phyloP scores from a whole-genome alignment of 1,140 invertebrate species.

The Adelges cooleyi region DNA sequence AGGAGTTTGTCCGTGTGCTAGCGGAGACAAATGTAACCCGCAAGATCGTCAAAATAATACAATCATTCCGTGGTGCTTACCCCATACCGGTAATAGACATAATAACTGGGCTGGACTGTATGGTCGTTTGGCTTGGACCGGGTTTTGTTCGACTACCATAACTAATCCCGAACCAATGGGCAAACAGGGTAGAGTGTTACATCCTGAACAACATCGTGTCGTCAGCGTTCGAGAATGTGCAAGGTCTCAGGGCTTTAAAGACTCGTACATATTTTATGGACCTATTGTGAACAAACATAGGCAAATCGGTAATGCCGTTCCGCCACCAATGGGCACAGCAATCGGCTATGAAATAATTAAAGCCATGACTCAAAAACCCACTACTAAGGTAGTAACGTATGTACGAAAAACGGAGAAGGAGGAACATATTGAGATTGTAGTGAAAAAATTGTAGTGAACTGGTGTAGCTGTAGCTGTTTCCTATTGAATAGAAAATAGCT shows the following conservation, averaged over 20 bases:
- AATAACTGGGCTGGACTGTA: conserved; percentile 70
- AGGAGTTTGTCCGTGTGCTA: conserved; percentile 69
- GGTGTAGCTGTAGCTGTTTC: no score
- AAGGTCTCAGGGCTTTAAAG: conserved; percentile 74
- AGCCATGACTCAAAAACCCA: conserved; percentile 15
- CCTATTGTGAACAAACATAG: conserved; percentile 37
- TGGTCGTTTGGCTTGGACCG: conserved; percentile 68
- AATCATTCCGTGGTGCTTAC: conserved; percentile 80
- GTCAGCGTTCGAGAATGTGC: conserved; percentile 79
- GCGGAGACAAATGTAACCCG: conserved; percentile 52
- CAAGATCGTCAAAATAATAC: conserved; percentile 60
- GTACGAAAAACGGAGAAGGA: no score
- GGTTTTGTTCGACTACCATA: conserved; percentile 72
- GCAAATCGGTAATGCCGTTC: conserved; percentile 76
- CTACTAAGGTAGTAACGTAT: no score
- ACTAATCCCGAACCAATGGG: conserved; percentile 89
- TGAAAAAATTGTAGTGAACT: no score
- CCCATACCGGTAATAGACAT: conserved; percentile 75
- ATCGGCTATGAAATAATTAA: conserved; percentile 64
- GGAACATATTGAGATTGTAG: no score
- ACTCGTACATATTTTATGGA: conserved; percentile 57
- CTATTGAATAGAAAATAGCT: no score
- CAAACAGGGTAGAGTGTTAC: conserved; percentile 65
- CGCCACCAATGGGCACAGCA: conserved; percentile 63
- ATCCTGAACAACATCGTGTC: conserved; percentile 67